A percentile compares a stretch with the other conserved stretches of the same genome.
These are phyloP conservation scores for Phania funesta DNA, from an alignment of 2,888 invertebrate species.

Conservation along the genomic window DNA sequence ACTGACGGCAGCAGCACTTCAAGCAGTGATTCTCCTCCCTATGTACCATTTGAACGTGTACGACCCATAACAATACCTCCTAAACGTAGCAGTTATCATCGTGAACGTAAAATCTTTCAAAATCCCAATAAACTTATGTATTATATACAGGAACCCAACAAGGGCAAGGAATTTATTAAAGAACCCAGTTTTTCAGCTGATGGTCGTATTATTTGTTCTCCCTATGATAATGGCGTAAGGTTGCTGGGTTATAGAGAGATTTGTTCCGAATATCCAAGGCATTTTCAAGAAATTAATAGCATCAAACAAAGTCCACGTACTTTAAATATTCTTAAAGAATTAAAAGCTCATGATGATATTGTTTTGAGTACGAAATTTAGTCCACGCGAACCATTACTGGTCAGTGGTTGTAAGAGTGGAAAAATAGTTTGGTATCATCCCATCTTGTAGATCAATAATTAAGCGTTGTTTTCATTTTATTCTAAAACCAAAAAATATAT, in stretches of 20 bases:
- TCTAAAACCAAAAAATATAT: conserved; percentile 1
- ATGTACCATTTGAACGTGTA: conserved; percentile 66
- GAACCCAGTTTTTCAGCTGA: conserved; percentile 95
- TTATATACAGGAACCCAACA: conserved; percentile 92
- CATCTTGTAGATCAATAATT: conserved; percentile 71
- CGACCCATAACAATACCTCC: conserved; percentile 67
- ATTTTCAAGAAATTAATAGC: conserved; percentile 76
- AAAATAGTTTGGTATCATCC: conserved; percentile 95
- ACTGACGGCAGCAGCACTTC: conserved; percentile 68
- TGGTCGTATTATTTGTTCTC: conserved; percentile 94
- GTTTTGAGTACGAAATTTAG: conserved; percentile 95
- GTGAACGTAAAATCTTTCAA: conserved; percentile 73
- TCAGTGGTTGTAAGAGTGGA: conserved; percentile 94
- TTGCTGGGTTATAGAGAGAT: conserved; percentile 88
- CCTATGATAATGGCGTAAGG: conserved; percentile 92
- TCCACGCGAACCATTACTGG: conserved; percentile 91
- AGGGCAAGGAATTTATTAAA: conserved; percentile 95
- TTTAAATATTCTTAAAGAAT: conserved; percentile 85
- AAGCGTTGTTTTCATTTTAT: conserved; percentile 12
- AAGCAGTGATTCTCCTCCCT: conserved; percentile 63
- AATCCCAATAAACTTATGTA: conserved; percentile 90
- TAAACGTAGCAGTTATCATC: conserved; percentile 50
- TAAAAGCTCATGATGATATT: conserved; percentile 88
- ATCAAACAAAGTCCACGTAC: conserved; percentile 79
- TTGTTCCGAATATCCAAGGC: conserved; percentile 87